These are phyloP conservation scores for Caracal caracal DNA, from an alignment of 2,113 vertebrate species.

Conservation along the genomic window DNA sequence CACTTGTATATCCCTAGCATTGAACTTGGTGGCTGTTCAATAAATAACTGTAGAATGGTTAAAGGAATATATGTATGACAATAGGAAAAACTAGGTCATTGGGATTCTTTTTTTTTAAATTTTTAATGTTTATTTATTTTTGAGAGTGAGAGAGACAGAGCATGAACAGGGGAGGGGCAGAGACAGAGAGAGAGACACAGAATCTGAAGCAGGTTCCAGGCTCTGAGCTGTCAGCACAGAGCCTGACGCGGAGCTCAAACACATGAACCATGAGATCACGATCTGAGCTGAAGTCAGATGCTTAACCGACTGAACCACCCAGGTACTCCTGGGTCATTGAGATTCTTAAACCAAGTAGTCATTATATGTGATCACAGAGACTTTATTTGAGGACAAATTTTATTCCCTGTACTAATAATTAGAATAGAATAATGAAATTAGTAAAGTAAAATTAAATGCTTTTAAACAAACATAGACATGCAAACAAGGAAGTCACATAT, in stretches of 20 bases:
- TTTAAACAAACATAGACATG: neutral
- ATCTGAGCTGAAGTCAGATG: too few relatives aligned
- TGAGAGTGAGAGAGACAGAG: too few relatives aligned
- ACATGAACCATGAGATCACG: too few relatives aligned
- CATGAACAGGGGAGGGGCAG: too few relatives aligned
- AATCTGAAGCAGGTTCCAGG: too few relatives aligned
- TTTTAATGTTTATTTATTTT: too few relatives aligned
- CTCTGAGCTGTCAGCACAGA: too few relatives aligned
- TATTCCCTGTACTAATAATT: neutral
- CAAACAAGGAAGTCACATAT: neutral
- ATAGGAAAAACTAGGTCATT: neutral
- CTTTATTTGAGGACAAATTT: neutral
- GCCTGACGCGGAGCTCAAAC: too few relatives aligned
- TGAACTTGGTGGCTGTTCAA: neutral
- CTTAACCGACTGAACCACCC: too few relatives aligned
- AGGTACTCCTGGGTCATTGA: neutral
- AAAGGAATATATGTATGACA: neutral
- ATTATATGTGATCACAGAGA: neutral
- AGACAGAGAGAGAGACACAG: too few relatives aligned
- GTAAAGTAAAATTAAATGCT: neutral
- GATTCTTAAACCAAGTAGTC: neutral
- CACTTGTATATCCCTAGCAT: neutral
- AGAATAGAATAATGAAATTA: slow-evolving; percentile 30
- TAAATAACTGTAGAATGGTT: neutral
- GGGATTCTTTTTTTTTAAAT: neutral